A percentile compares a stretch with the other conserved stretches of the same genome.
phyloP scores from a whole-genome alignment of 2,888 invertebrate species.

The Eristalis arbustorum region DNA sequence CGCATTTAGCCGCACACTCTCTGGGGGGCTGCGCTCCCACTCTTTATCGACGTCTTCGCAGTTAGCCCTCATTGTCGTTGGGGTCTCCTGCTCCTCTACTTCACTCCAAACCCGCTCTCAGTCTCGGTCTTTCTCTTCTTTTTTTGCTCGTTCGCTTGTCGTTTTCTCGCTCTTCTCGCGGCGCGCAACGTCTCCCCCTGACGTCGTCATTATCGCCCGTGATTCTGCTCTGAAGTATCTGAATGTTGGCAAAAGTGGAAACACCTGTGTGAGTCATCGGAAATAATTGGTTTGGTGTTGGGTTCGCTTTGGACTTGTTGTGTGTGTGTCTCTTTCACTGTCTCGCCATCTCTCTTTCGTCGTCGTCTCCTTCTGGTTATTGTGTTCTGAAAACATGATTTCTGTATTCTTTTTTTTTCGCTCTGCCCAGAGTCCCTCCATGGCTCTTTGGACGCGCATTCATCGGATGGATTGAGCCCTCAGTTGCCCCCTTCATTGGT shows the following conservation, averaged over 20 bases:
- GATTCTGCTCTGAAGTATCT: slow-evolving; percentile 62
- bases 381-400: slow-evolving; percentile 68
- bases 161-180: background rate
- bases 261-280: slow-evolving; percentile 71
- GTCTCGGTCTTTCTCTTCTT: background rate
- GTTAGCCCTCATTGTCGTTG: slow-evolving; percentile 1
- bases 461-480: background rate
- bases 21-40: slow-evolving; percentile 24
- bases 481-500: slow-evolving; percentile 28
- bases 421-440: slow-evolving; percentile 4
- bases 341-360: slow-evolving; percentile 25
- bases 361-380: slow-evolving; percentile 29
- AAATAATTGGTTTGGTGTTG: slow-evolving; percentile 54
- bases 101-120: slow-evolving; percentile 4
- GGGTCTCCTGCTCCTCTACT: background rate
- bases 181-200: slow-evolving; percentile 25
- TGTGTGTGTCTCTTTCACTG: slow-evolving; percentile 4
- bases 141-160: background rate
- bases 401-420: slow-evolving; percentile 28
- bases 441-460: slow-evolving; percentile 13
- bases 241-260: slow-evolving; percentile 71
- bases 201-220: slow-evolving; percentile 35
- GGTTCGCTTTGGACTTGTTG: slow-evolving; percentile 17
- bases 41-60: background rate
- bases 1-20: slow-evolving; percentile 19